These are phyloP conservation scores for Hydractinia echinata DNA, from an alignment of 30 jellyfish, hydroid and myxozoan genomes.

Conservation along the genomic window DNA sequence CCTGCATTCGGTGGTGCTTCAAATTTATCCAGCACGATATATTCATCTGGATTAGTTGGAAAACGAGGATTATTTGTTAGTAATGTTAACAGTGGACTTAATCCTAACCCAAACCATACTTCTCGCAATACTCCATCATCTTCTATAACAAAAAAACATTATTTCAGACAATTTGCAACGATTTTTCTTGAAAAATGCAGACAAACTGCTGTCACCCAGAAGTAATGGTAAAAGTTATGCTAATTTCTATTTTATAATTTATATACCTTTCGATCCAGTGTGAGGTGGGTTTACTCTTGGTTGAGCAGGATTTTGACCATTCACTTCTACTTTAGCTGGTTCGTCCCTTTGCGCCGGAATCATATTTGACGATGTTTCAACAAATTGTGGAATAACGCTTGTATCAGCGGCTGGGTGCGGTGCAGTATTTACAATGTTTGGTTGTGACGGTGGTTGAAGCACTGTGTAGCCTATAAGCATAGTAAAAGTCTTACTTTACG, in stretches of 20 bases:
- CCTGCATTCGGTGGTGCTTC: constrained; percentile 99
- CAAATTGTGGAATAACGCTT: constrained; percentile 22
- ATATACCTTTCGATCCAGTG: constrained; percentile 2
- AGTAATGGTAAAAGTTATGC: not conserved
- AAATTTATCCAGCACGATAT: constrained; percentile 75
- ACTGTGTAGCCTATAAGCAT: not conserved
- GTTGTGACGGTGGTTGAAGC: constrained; percentile 16
- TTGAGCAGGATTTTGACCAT: constrained; percentile 24
- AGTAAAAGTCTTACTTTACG: no score
- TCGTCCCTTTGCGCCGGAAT: constrained; percentile 32
- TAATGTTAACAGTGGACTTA: constrained; percentile 59
- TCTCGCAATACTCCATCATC: constrained; percentile 93
- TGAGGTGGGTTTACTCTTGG: constrained; percentile 47
- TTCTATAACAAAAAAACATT: constrained; percentile 35
- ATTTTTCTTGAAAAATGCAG: no score
- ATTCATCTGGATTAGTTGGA: constrained; percentile 94
- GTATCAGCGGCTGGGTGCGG: not conserved
- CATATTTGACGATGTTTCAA: constrained; percentile 9
- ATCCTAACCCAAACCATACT: constrained; percentile 93
- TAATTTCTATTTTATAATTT: no score
- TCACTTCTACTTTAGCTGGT: not conserved
- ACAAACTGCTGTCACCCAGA: not conserved
- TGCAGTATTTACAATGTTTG: constrained; percentile 20
- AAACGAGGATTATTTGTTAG: constrained; percentile 81
- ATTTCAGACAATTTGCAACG: no score